Conservation (phyloP, 2,888 invertebrate species). For the Ernsta delagoae region DNA sequence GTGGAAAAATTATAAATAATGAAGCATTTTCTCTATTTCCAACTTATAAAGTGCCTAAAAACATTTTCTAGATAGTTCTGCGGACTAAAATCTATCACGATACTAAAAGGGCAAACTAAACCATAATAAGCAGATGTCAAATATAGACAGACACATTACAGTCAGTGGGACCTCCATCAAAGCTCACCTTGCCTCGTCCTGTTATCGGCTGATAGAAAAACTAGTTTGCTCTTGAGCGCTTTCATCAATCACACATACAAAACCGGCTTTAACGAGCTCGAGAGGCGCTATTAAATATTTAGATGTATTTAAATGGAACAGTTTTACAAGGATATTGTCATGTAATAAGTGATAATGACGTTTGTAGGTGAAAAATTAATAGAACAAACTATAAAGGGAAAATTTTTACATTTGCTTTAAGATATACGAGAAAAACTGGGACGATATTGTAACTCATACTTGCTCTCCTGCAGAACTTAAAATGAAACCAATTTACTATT, state of each 20-base stretch:
- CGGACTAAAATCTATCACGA: not conserved
- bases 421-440: no score
- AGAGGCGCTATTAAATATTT: not conserved
- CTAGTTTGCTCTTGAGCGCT: slow-evolving; percentile 75
- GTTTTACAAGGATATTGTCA: not conserved
- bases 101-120: not conserved
- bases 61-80: not conserved
- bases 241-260: slow-evolving; percentile 56
- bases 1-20: no score
- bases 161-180: slow-evolving; percentile 19
- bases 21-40: no score
- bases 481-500: no score
- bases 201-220: slow-evolving; percentile 70
- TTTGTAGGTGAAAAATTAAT: no score
- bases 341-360: no score
- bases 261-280: slow-evolving; percentile 3
- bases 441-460: no score
- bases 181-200: slow-evolving; percentile 69
- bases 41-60: no score
- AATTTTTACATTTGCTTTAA: no score
- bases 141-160: not conserved
- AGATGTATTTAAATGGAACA: not conserved
- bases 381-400: no score
- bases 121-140: not conserved
- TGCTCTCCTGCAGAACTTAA: no score